Base-by-base conservation (phyloP, 2,888 invertebrate genomes). In the Rugalucina vietnamica region DNA sequence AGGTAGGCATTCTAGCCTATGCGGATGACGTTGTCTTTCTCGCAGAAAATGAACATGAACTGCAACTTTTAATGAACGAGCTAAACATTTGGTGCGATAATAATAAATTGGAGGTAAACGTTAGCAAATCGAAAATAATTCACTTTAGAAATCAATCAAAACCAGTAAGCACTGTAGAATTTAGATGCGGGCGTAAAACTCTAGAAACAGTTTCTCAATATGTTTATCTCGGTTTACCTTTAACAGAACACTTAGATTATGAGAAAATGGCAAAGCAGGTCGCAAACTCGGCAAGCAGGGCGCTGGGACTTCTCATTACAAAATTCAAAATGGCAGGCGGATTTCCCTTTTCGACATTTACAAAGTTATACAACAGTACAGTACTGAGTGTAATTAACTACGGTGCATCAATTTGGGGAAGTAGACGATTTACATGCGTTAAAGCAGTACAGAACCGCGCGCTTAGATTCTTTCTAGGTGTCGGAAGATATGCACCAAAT, bases 161-260 rank as follows among this genome's bases (percentile, higher is more conserved):
- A n/a, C 50, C 14, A n/a, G 50, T n/a, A 49, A 49, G 14, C 50
- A 14, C n/a, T 14, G 14, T 18, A 14, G n/a, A 49, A 49, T 49
- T 49, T n/a, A 49, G 50, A 49, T 49, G n/a, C n/a, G 50, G 50
- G 14, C 14, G 14, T 49, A n/a, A 49, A 14, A n/a, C 14, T 18
- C 14, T 49, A 49, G 14, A 14, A n/a, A 14, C 14, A 14, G 50
- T 49, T n/a, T 49, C 50, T 18, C 50, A 49, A n/a, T 4, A 71
- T 34, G 36, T 21, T 24, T 71, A 71, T 14, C 37, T 71, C 18
- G 49, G 71, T 36, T 32, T 78, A 14, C n/a, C 49, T 32, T 21
- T 78, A 1, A 43, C 43, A 21, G 70, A 78, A 78, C 71, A 71
- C 36, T 32, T 78, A 21, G 34, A 78, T 70, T 78, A 50, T 71